A percentile compares a stretch with the other conserved stretches of the same genome.
phyloP scores from a whole-genome alignment of 2,797 vertebrate species.

The Poeciliopsis presidionis region DNA sequence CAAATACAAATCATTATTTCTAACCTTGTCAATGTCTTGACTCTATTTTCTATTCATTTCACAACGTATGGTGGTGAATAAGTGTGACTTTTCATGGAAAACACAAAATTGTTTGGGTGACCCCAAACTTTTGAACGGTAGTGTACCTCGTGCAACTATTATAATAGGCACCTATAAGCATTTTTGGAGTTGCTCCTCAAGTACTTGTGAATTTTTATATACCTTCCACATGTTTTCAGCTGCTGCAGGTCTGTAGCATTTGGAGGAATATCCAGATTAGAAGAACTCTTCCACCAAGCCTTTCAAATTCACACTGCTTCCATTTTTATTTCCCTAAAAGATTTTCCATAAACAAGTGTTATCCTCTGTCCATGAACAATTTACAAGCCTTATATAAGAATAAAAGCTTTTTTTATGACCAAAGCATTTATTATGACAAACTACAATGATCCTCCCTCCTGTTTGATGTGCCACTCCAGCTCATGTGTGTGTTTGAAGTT shows the following conservation, averaged over 20 bases:
- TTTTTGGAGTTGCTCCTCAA: not conserved
- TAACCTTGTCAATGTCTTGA: too few relatives aligned
- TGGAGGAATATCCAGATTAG: slow-evolving; percentile 7
- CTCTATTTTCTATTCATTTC: too few relatives aligned
- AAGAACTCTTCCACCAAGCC: not conserved
- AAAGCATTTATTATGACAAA: slow-evolving; percentile 27
- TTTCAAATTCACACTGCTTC: slow-evolving; percentile 18
- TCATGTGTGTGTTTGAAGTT: slow-evolving; percentile 66
- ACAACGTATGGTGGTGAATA: too few relatives aligned
- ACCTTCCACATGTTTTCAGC: slow-evolving; percentile 8
- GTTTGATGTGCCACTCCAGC: slow-evolving; percentile 66
- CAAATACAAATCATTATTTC: too few relatives aligned
- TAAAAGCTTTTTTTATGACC: slow-evolving; percentile 33
- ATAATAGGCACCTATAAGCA: not conserved
- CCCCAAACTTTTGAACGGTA: too few relatives aligned
- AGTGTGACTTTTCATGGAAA: too few relatives aligned
- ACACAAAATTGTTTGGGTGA: too few relatives aligned
- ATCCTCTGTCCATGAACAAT: slow-evolving; percentile 37
- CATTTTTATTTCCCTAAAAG: slow-evolving; percentile 1
- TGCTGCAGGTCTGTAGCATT: slow-evolving; percentile 18
- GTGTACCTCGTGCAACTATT: not conserved
- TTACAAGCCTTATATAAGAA: slow-evolving; percentile 13
- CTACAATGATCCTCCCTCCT: slow-evolving; percentile 28
- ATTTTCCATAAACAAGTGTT: slow-evolving; percentile 17
- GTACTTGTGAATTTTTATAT: not conserved